phyloP scores from a whole-genome alignment of 2,113 vertebrate genomes.

The Alaudala cheleensis region DNA sequence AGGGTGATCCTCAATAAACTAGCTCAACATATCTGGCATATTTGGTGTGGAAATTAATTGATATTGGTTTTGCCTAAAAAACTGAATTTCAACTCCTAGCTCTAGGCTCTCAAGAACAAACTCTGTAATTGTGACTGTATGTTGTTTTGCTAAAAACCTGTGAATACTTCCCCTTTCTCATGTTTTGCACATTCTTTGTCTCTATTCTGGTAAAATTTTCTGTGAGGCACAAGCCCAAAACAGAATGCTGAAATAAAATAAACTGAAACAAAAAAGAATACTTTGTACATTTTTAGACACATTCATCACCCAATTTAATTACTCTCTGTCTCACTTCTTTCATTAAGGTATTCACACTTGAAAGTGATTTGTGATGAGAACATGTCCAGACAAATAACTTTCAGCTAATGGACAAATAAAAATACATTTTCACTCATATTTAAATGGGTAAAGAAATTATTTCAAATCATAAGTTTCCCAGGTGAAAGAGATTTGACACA shows the following conservation, averaged over 20 bases:
- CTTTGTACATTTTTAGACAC: neutral
- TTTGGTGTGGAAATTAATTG: neutral
- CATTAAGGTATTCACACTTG: neutral
- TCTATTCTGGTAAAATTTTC: neutral
- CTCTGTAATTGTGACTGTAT: neutral
- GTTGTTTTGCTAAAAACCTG: neutral
- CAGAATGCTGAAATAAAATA: neutral
- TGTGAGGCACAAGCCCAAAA: neutral
- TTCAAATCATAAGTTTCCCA: neutral
- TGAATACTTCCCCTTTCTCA: neutral
- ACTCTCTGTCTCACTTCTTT: neutral
- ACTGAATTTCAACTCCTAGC: neutral
- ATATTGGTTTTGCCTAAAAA: neutral
- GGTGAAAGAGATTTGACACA: neutral
- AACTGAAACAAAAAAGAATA: neutral
- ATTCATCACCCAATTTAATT: neutral
- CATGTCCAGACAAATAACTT: neutral
- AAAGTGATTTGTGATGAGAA: neutral
- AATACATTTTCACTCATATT: neutral
- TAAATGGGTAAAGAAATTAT: neutral
- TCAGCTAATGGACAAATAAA: neutral
- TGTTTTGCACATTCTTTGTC: neutral
- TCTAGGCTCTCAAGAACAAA: neutral
- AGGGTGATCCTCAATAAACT: neutral
- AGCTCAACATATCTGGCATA: neutral